Evolutionary conservation across 2,888 invertebrate genomes (phyloP).

Genomic region (Drosophila borborema): DNA sequence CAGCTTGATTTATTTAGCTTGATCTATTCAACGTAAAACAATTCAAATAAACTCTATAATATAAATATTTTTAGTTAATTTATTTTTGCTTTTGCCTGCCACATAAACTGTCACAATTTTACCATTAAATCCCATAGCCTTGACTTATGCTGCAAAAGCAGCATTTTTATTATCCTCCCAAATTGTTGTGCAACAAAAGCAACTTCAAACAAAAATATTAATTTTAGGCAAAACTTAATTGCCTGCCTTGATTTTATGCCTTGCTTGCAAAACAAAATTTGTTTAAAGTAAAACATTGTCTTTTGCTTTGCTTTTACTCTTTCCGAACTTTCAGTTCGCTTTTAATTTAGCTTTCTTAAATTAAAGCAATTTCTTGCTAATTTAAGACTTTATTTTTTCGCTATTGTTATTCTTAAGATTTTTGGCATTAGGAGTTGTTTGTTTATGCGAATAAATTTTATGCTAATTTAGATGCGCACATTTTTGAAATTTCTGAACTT

Average conservation of each 20-base stretch:
- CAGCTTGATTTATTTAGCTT: too few species aligned
- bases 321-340: neutral
- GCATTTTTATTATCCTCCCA: neutral
- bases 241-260: too few species aligned
- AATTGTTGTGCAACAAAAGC: neutral
- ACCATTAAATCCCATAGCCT: neutral
- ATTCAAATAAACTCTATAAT: too few species aligned
- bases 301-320: neutral
- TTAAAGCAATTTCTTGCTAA: neutral
- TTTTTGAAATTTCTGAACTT: conserved; percentile 48
- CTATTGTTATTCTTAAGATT: neutral
- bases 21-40: too few species aligned
- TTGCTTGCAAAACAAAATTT: neutral
- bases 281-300: neutral
- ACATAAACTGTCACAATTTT: too few species aligned
- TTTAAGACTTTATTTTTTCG: neutral
- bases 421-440: conserved; percentile 2
- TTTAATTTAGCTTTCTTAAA: neutral
- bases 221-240: neutral
- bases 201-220: neutral
- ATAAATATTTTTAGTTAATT: too few species aligned
- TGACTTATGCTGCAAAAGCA: neutral
- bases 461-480: conserved; percentile 65
- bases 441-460: conserved; percentile 37
- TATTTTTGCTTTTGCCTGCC: too few species aligned